Evolutionary conservation across 2,797 vertebrate species (phyloP).

Genomic region (Semaprochilodus insignis): DNA sequence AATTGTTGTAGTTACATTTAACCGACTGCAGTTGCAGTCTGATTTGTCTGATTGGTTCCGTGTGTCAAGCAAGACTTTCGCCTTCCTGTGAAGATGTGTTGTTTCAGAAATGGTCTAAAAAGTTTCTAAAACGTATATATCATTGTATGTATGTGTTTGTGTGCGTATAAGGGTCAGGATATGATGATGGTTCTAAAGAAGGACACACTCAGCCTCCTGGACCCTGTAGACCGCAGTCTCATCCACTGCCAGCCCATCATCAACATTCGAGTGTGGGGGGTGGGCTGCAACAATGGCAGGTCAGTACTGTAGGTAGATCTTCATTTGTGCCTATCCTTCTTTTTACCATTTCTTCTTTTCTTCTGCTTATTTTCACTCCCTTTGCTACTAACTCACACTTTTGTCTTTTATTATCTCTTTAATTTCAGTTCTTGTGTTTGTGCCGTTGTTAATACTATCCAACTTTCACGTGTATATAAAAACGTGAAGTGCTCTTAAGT

Average conservation of each 20-base stretch:
- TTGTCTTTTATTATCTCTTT: background rate
- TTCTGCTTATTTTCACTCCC: background rate
- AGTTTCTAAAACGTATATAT: background rate
- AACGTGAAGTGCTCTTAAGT: background rate
- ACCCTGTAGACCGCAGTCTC: slow-evolving; percentile 89
- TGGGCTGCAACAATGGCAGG: slow-evolving; percentile 97
- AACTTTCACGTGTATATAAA: background rate
- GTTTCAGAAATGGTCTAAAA: too few species aligned
- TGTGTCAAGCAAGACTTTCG: background rate
- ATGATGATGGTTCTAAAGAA: slow-evolving; percentile 96
- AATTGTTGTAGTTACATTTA: too few species aligned
- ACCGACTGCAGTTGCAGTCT: too few species aligned
- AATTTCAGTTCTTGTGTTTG: background rate
- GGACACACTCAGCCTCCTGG: slow-evolving; percentile 91
- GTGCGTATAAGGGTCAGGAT: slow-evolving; percentile 84
- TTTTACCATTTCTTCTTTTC: background rate
- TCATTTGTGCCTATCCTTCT: background rate
- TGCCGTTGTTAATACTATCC: background rate
- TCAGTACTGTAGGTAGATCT: slow-evolving; percentile 67
- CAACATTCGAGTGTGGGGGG: slow-evolving; percentile 96
- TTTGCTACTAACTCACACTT: background rate
- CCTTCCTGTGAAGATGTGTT: too few species aligned
- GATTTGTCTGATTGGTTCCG: too few species aligned
- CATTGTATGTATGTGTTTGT: background rate
- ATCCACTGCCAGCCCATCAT: slow-evolving; percentile 93